Evolutionary conservation across 2,888 invertebrate genomes (phyloP), one percentile per base, ranked within the genome.

Genomic region (Nebria salina): DNA sequence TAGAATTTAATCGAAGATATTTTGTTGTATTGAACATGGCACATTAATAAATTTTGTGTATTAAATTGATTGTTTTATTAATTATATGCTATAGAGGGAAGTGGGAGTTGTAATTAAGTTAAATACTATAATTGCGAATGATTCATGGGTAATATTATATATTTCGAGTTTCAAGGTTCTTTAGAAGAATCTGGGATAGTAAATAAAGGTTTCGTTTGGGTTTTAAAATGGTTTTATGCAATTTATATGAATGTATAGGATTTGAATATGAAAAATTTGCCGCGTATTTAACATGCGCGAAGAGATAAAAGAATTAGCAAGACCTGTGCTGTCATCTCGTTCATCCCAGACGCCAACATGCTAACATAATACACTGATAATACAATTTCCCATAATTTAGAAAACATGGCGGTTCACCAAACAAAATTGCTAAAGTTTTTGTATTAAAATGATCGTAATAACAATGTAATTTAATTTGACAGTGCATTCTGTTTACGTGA

Each of bases 401-500:
- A 72, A 70, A 77, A 77, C 77, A 77, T 77, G 77, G 77, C 77
- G 77, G 77, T 72, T 77, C 72, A 72, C 72, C 72, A 77, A 77
- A 77, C 77, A 77, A 77, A 77, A 72, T 65, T 72, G 72, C 72
- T 70, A 54, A 70, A 54, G 65, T 72, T 72, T 77, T 72, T 54
- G 72, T 72, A 70, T 9, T 77, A 77, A 72, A 54, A 77, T 77
- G 77, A 72, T 72, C 72, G 54, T 65, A 65, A 77, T 34, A 65
- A 64, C 64, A 54, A 72, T 54, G 43, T 43, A 54, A 26, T 77
- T 70, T 77, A 77, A 41, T 72, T 72, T 72, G 64, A 64, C 77
- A 77, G 34, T 65, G 65, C 54, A 41, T 72, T 72, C 11, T 64
- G 72, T 43, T 65, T 77, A 77, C 64, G 64, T 72, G 41, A 26